Evolutionary conservation across 2,113 vertebrate species (phyloP).

Genomic region (Oreocharis arfaki): DNA sequence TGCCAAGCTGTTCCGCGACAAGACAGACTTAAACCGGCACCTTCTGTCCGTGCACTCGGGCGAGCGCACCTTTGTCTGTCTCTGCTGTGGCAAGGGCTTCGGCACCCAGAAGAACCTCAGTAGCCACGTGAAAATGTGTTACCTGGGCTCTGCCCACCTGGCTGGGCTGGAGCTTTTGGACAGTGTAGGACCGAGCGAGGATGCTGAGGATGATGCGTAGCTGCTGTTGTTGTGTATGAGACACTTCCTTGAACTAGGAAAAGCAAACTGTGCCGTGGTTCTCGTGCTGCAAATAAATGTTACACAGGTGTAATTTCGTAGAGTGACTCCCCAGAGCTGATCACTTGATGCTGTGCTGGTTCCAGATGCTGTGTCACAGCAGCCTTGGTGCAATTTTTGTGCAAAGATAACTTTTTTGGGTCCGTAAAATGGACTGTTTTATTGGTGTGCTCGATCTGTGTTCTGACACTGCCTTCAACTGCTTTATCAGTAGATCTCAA

Average conservation of each 20-base stretch:
- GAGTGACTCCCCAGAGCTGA: not conserved
- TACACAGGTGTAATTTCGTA: not conserved
- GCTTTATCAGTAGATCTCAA: constrained; percentile 29
- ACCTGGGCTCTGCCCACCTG: constrained; percentile 58
- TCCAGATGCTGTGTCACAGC: not conserved
- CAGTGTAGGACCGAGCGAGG: not conserved
- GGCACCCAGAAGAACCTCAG: constrained; percentile 78
- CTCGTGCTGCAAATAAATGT: not conserved
- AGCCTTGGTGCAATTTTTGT: not conserved
- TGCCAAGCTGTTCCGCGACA: constrained; percentile 73
- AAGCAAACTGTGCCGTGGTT: not conserved
- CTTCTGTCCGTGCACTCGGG: constrained; percentile 73
- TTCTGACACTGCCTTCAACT: not conserved
- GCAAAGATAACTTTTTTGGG: not conserved
- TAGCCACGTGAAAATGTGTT: constrained; percentile 73
- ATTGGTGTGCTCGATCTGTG: not conserved
- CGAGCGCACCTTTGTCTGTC: constrained; percentile 66
- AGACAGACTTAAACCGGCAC: constrained; percentile 76
- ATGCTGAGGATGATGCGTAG: not conserved
- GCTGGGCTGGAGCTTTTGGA: not conserved
- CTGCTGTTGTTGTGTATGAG: not conserved
- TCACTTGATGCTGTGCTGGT: not conserved
- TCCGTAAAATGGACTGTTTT: accelerated
- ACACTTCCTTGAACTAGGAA: not conserved
- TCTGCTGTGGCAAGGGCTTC: constrained; percentile 74